Conservation (phyloP, 1,140 invertebrate genomes). For the Scaptomyza graminum region DNA sequence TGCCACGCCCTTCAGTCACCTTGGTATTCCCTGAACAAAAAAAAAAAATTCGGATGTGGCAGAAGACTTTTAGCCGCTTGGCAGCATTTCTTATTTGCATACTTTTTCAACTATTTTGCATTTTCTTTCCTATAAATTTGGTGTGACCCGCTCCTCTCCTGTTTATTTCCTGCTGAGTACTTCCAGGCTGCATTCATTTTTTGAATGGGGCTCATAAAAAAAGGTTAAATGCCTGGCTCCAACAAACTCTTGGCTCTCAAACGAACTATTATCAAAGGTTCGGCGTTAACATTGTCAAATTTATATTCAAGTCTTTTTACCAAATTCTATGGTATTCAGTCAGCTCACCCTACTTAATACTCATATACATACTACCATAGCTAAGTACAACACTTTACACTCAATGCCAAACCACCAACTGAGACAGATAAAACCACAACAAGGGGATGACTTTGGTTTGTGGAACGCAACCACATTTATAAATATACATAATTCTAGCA, state of each 20-base stretch:
- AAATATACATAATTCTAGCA: conserved; percentile 11
- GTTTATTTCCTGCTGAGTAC: conserved; percentile 66
- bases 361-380: conserved; percentile 47
- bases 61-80: conserved; percentile 32
- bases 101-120: conserved; percentile 76
- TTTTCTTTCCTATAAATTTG: conserved; percentile 21
- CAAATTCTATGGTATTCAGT: conserved; percentile 29
- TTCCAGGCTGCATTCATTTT: conserved; percentile 22
- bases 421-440: conserved; percentile 51
- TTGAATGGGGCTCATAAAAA: conserved; percentile 35
- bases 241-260: conserved; percentile 24
- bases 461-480: conserved; percentile 32
- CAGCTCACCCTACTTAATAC: conserved; percentile 20
- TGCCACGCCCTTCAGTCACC: conserved; percentile 20
- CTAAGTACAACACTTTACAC: conserved; percentile 49
- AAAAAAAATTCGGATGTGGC: background rate
- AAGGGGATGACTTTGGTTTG: conserved; percentile 46
- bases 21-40: conserved; percentile 8
- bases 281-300: conserved; percentile 10
- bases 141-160: background rate
- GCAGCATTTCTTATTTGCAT: conserved; percentile 66
- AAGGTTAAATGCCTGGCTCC: conserved; percentile 53
- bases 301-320: conserved; percentile 27
- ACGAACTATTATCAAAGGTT: conserved; percentile 37
- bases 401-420: conserved; percentile 57